A percentile compares a stretch with the other conserved stretches of the same genome.
Conservation (phyloP, 2,113 vertebrate genomes). For the Corythornis madagascariensis region DNA sequence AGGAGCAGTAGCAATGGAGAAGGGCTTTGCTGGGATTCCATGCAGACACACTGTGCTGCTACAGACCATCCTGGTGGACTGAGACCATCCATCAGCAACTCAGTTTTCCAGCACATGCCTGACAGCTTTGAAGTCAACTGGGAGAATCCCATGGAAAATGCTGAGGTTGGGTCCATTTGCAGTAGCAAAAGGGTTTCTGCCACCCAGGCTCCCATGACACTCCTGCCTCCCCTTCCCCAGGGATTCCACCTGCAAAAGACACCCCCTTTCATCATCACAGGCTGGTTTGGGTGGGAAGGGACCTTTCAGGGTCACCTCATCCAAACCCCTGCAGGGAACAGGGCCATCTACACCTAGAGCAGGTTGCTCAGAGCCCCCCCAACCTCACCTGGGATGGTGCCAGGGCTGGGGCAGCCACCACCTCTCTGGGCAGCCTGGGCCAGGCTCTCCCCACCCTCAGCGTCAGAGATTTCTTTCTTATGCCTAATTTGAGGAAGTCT, state of each 20-base stretch:
- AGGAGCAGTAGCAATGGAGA: neutral
- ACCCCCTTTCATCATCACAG: neutral
- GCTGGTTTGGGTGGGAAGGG: neutral
- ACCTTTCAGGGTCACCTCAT: accelerated
- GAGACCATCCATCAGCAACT: no score
- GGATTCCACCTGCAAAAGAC: no score
- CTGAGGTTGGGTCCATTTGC: neutral
- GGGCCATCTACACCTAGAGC: accelerated
- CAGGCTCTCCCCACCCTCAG: neutral
- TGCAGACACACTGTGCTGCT: accelerated
- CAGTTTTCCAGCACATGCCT: accelerated
- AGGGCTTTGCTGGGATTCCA: no score
- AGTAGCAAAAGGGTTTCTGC: neutral
- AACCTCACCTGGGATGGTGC: neutral
- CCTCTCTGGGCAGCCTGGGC: neutral
- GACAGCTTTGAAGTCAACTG: neutral
- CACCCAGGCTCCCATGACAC: neutral
- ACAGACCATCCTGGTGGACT: accelerated
- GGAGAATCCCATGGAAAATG: neutral
- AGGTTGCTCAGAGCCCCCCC: neutral
- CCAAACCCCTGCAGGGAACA: accelerated
- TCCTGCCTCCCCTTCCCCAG: neutral
- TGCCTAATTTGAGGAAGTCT: neutral
- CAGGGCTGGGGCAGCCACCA: neutral
- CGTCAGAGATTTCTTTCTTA: accelerated